Evolutionary conservation across 2,888 invertebrate species (phyloP).

Genomic region (Agonopterix alstromeriana): DNA sequence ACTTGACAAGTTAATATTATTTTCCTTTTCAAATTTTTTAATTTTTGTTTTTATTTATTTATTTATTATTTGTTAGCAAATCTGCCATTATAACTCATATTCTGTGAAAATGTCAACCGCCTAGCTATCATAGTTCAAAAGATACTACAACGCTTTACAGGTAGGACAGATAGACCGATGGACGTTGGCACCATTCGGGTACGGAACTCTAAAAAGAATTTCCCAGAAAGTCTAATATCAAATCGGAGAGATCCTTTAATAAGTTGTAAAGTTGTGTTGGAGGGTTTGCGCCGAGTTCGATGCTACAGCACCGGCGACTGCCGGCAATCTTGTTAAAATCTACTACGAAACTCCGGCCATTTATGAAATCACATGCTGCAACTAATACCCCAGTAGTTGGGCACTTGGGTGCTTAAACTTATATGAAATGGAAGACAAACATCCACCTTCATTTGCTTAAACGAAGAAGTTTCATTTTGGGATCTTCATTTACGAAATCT

Average conservation of each 20-base stretch:
- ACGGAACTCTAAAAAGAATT: constrained; percentile 30
- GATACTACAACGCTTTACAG: too few species aligned
- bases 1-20: too few species aligned
- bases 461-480: constrained; percentile 4
- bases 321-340: constrained; percentile 71
- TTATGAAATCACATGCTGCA: constrained; percentile 53
- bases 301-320: constrained; percentile 47
- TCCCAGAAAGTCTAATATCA: constrained; percentile 44
- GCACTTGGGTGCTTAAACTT: constrained; percentile 4
- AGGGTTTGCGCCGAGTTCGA: constrained; percentile 53
- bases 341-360: constrained; percentile 55
- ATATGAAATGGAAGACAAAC: constrained; percentile 6
- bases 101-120: too few species aligned
- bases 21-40: too few species aligned
- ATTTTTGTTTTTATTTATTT: constrained; percentile 8
- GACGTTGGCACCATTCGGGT: too few species aligned
- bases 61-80: too few species aligned
- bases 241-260: constrained; percentile 55
- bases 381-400: constrained; percentile 38
- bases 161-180: too few species aligned
- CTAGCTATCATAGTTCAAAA: too few species aligned
- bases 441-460: constrained; percentile 7
- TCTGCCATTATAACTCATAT: too few species aligned
- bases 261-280: constrained; percentile 67
- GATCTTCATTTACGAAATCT: background rate